Conservation (phyloP, 1,140 invertebrate species). For the Aphis craccivora region DNA sequence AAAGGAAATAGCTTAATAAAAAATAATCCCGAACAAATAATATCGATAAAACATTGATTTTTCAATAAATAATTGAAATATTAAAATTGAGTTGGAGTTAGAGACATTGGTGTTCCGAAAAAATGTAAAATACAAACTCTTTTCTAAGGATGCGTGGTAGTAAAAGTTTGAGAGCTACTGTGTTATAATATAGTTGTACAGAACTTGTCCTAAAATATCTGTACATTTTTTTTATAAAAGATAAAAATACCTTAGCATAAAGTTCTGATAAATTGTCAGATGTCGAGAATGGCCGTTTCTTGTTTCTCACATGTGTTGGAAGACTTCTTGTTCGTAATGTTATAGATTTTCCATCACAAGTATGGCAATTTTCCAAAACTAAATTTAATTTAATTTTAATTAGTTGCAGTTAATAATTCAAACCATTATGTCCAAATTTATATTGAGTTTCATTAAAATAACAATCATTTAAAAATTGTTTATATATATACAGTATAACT, state of each 20-base stretch:
- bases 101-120: no score
- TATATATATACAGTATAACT: not conserved
- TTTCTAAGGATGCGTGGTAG: no score
- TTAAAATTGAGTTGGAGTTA: no score
- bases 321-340: slow-evolving; percentile 73
- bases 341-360: slow-evolving; percentile 65
- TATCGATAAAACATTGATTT: no score
- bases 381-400: slow-evolving; percentile 61
- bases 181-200: not conserved
- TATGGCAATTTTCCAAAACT: slow-evolving; percentile 66
- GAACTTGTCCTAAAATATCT: not conserved
- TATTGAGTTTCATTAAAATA: not conserved
- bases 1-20: no score
- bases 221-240: not conserved
- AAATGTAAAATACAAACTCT: no score
- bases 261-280: slow-evolving; percentile 75
- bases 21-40: no score
- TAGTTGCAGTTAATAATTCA: no score
- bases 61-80: no score
- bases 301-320: slow-evolving; percentile 72
- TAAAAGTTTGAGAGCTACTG: no score
- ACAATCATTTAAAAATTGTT: not conserved
- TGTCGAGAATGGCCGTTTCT: slow-evolving; percentile 71
- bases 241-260: slow-evolving; percentile 72
- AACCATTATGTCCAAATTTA: no score